phyloP scores from a whole-genome alignment of 2,888 invertebrate species.

The Morinoia aosen region DNA sequence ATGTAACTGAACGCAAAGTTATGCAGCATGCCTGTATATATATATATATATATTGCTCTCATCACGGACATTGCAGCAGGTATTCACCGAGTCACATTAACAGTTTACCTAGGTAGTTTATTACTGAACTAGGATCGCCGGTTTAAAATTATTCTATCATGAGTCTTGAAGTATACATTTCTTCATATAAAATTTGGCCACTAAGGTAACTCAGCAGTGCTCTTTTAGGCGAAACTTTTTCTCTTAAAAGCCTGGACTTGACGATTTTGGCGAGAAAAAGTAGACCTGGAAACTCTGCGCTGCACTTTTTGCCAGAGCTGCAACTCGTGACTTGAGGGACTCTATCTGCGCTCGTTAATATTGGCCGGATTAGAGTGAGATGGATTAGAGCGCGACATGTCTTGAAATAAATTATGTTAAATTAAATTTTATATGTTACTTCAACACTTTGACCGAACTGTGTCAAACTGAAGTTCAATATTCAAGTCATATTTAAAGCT shows the following conservation, averaged over 20 bases:
- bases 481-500: background rate
- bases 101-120: no score
- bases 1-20: no score
- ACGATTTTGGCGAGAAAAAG: background rate
- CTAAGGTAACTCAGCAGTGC: background rate
- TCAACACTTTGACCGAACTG: background rate
- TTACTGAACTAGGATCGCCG: no score
- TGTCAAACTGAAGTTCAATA: background rate
- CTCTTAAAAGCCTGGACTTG: no score
- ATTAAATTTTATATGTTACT: background rate
- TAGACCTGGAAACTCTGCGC: background rate
- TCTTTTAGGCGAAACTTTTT: background rate
- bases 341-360: background rate
- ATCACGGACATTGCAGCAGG: no score
- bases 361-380: background rate
- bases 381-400: background rate
- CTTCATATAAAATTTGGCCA: background rate
- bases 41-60: no score
- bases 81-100: no score
- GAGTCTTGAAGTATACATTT: no score
- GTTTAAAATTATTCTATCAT: no score
- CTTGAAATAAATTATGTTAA: background rate
- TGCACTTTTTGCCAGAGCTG: background rate
- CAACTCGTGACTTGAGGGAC: background rate
- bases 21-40: no score